Percentiles rank a stretch among this genome's conserved stretches.
Conservation (phyloP, 1,140 invertebrate genomes). For the Leptinotarsa lineolata region DNA sequence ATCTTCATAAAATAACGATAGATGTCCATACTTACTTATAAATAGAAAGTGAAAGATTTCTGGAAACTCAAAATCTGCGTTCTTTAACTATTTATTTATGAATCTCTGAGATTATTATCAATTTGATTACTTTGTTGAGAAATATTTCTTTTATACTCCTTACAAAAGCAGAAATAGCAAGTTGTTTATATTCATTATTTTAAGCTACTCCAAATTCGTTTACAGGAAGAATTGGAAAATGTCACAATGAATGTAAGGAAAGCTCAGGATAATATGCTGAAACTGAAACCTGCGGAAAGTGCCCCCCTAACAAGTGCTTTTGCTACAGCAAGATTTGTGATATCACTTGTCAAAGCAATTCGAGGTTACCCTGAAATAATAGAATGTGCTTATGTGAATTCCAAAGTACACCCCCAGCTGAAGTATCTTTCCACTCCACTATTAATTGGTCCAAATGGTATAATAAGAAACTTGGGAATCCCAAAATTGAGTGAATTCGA, state of each 20-base stretch:
- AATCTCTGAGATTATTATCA: too few species aligned
- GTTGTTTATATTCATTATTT: too few species aligned
- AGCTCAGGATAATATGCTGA: conserved; percentile 48
- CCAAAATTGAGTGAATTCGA: conserved; percentile 62
- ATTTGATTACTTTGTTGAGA: too few species aligned
- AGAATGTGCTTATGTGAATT: conserved; percentile 63
- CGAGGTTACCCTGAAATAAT: conserved; percentile 58
- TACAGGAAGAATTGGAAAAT: conserved; percentile 56
- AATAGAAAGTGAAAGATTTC: too few species aligned
- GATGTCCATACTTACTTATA: too few species aligned
- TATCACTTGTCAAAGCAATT: conserved; percentile 61
- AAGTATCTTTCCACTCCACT: conserved; percentile 57
- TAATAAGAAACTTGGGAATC: conserved; percentile 61
- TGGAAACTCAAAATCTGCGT: too few species aligned
- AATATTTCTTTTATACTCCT: too few species aligned
- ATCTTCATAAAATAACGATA: too few species aligned
- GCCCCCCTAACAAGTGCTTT: conserved; percentile 60
- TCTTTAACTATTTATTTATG: too few species aligned
- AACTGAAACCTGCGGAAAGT: conserved; percentile 39
- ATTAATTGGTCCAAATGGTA: conserved; percentile 56
- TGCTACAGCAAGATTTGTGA: conserved; percentile 62
- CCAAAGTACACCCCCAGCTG: conserved; percentile 54
- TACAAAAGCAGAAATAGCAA: too few species aligned
- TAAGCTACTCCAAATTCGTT: background rate
- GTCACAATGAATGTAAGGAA: conserved; percentile 53